Evolutionary conservation across 2,797 vertebrate genomes (phyloP).

Genomic region (Phrynocephalus guinanensis): DNA sequence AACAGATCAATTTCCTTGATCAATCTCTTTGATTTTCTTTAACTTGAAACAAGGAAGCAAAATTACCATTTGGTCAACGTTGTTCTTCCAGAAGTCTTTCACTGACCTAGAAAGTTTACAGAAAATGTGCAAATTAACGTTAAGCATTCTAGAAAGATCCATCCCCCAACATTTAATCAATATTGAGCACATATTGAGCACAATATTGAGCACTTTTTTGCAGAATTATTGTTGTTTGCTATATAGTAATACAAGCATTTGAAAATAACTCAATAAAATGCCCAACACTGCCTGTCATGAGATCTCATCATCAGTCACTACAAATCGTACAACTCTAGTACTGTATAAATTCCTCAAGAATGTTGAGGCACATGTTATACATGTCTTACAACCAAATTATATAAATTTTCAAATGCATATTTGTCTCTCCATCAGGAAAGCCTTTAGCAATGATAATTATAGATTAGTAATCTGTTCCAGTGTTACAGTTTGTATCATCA

Average conservation of each 20-base stretch:
- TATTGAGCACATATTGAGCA: not conserved
- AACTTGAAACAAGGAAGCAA: not conserved
- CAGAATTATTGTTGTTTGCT: not conserved
- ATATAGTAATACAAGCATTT: not conserved
- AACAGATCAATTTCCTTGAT: not conserved
- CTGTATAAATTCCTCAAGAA: not conserved
- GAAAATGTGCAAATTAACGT: conserved; percentile 7
- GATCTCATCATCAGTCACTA: not conserved
- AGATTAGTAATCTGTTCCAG: not conserved
- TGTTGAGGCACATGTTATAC: not conserved
- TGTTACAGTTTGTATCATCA: not conserved
- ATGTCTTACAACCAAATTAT: not conserved
- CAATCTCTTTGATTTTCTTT: not conserved
- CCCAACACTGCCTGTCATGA: not conserved
- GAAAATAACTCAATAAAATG: not conserved
- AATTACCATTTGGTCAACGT: conserved; percentile 43
- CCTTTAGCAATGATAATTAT: not conserved
- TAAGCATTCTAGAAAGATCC: not conserved
- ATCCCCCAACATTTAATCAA: not conserved
- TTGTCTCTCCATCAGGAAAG: not conserved
- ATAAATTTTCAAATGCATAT: not conserved
- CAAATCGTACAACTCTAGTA: no score
- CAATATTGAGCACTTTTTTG: not conserved
- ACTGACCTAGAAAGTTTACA: conserved; percentile 57
- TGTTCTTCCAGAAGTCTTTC: conserved; percentile 67